Evolutionary conservation across 2,113 vertebrate genomes (phyloP).

Genomic region (Motacilla tschutschensis): DNA sequence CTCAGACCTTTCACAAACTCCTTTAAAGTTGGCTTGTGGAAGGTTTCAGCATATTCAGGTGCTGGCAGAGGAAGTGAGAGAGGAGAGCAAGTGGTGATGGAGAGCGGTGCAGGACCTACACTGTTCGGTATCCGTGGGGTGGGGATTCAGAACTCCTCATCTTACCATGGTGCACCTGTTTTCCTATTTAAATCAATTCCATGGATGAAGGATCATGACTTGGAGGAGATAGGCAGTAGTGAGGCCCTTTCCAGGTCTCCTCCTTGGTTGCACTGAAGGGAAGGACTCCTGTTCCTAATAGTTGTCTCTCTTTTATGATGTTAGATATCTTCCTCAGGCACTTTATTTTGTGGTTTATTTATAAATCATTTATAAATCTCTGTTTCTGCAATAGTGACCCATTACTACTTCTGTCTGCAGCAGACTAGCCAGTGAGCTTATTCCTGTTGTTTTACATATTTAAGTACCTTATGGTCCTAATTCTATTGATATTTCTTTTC

Average conservation of each 20-base stretch:
- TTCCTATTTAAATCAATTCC: background rate
- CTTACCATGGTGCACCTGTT: fast-evolving
- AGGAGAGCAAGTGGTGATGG: background rate
- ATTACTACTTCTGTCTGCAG: background rate
- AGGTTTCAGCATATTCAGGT: background rate
- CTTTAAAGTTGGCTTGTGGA: background rate
- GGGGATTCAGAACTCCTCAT: background rate
- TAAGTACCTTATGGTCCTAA: background rate
- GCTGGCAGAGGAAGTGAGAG: background rate
- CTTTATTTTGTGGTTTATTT: background rate
- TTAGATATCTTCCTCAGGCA: background rate
- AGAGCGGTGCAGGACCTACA: fast-evolving
- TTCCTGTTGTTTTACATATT: background rate
- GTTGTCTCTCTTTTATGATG: background rate
- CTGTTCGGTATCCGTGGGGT: fast-evolving
- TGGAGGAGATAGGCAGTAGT: background rate
- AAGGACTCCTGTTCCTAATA: background rate
- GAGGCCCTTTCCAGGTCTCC: background rate
- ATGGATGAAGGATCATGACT: fast-evolving
- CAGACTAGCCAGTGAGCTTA: background rate
- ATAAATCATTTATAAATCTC: background rate
- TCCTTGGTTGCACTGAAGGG: background rate
- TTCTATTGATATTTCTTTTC: background rate
- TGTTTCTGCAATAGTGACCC: background rate
- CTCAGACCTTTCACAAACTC: no score